Percentiles rank a stretch among this genome's conserved stretches.
Evolutionary conservation across 2,113 vertebrate genomes (phyloP).

Genomic region (Hemibagrus wyckioides): DNA sequence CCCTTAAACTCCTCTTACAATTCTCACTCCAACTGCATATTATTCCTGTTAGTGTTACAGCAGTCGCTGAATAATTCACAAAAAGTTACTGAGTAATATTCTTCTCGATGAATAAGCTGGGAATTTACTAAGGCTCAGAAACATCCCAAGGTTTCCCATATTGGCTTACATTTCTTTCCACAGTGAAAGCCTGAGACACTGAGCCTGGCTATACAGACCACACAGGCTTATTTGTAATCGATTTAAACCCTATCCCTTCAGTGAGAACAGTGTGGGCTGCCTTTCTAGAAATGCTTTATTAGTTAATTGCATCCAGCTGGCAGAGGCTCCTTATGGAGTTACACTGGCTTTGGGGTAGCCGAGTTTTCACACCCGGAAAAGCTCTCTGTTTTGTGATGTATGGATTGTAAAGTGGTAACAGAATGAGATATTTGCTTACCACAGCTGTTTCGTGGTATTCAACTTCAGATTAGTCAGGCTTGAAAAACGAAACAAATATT

Average conservation of each 20-base stretch:
- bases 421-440: slow-evolving; percentile 28
- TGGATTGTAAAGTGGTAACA: neutral
- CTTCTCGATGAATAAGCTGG: neutral
- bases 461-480: neutral
- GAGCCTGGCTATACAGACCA: slow-evolving; percentile 32
- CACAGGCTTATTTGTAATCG: slow-evolving; percentile 37
- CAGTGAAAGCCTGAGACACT: slow-evolving; percentile 26
- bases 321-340: slow-evolving; percentile 26
- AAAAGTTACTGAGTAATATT: neutral
- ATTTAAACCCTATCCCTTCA: slow-evolving; percentile 13
- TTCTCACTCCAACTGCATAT: neutral
- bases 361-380: neutral
- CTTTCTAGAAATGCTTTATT: slow-evolving; percentile 36
- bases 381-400: slow-evolving; percentile 5
- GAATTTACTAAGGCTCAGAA: slow-evolving; percentile 1
- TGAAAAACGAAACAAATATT: slow-evolving; percentile 21
- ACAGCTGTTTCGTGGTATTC: neutral
- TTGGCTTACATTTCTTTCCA: slow-evolving; percentile 4
- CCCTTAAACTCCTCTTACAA: slow-evolving; percentile 1
- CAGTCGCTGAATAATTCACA: neutral
- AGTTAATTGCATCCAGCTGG: slow-evolving; percentile 48
- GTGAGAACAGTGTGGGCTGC: slow-evolving; percentile 30
- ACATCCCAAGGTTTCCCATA: neutral
- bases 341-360: neutral
- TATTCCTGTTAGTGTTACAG: neutral